Percentiles rank a stretch among this genome's conserved stretches.
These are phyloP conservation scores for Ovibos moschatus DNA, from an alignment of 2,113 vertebrate genomes.

Conservation along the genomic window DNA sequence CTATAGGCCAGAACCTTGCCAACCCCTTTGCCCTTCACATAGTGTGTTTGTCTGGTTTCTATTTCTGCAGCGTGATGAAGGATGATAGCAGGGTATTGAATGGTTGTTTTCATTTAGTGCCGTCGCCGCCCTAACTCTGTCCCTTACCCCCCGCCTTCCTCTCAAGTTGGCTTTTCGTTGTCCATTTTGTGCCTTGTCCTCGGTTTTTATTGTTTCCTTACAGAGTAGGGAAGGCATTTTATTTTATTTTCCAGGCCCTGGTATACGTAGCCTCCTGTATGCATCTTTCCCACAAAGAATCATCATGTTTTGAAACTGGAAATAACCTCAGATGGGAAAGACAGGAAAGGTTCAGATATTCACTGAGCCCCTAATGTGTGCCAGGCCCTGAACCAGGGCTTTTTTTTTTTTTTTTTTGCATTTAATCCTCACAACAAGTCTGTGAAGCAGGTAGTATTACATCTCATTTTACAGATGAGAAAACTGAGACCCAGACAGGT, in stretches of 20 bases:
- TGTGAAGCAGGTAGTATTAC: not conserved
- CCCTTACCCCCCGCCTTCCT: not conserved
- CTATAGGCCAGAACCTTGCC: constrained; percentile 56
- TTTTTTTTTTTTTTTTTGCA: not conserved
- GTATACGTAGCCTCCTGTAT: not conserved
- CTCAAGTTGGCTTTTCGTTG: constrained; percentile 42
- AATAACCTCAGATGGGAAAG: not conserved
- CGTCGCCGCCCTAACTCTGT: constrained; percentile 36
- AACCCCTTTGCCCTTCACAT: constrained; percentile 66
- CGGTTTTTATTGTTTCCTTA: constrained; percentile 62
- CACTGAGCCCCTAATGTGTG: not conserved
- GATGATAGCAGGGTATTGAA: constrained; percentile 76
- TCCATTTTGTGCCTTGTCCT: constrained; percentile 34
- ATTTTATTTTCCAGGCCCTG: constrained; percentile 18
- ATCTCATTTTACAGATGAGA: constrained; percentile 37
- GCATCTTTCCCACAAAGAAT: not conserved
- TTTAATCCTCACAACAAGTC: not conserved
- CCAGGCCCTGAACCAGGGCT: not conserved
- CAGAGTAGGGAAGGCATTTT: constrained; percentile 2
- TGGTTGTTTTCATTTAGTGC: constrained; percentile 65
- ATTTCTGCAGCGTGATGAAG: constrained; percentile 73
- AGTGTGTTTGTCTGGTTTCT: constrained; percentile 74
- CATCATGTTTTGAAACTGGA: constrained; percentile 3
- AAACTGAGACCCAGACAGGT: not conserved
- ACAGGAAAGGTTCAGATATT: not conserved